phyloP scores from a whole-genome alignment of 2,113 vertebrate genomes.

The Myrmecobius fasciatus region DNA sequence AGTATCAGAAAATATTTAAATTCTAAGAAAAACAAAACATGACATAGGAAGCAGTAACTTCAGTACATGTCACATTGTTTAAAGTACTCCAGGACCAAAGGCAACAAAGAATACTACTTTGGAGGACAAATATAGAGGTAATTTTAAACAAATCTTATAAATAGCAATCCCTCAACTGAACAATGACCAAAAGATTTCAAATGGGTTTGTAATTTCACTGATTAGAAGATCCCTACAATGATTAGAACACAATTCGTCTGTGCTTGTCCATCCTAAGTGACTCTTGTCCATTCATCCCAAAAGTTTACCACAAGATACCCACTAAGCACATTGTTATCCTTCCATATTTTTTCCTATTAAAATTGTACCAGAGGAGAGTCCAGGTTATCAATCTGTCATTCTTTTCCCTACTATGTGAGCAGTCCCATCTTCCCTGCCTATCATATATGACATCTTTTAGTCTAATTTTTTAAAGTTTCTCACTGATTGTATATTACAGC shows the following conservation, averaged over 20 bases:
- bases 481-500: neutral
- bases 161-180: neutral
- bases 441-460: neutral
- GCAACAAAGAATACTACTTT: neutral
- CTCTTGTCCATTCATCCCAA: neutral
- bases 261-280: neutral
- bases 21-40: neutral
- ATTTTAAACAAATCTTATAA: constrained; percentile 7
- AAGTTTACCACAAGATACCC: neutral
- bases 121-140: neutral
- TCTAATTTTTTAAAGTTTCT: neutral
- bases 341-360: neutral
- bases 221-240: neutral
- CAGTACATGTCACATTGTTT: neutral
- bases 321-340: neutral
- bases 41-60: neutral
- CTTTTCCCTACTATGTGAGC: too few relatives aligned
- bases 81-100: neutral
- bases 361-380: neutral
- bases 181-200: neutral
- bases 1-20: constrained; percentile 27
- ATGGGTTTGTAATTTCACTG: neutral
- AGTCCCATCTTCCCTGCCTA: too few relatives aligned
- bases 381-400: neutral
- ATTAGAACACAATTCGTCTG: neutral